A percentile compares a stretch with the other conserved stretches of the same genome.
Evolutionary conservation across 2,797 vertebrate genomes (phyloP).

Genomic region (Peromyscus eremicus): DNA sequence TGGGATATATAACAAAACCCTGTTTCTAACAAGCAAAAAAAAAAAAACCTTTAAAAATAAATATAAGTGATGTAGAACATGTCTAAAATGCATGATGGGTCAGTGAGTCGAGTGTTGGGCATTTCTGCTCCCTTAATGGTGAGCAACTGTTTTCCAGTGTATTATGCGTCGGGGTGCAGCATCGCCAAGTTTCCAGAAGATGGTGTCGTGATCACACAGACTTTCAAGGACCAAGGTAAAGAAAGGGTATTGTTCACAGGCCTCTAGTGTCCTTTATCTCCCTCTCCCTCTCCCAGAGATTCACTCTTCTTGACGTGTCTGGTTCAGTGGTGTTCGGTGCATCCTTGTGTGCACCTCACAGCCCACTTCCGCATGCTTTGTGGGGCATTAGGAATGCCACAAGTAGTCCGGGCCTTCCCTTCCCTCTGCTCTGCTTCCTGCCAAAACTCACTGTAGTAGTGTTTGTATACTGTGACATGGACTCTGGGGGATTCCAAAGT

Average conservation of each 20-base stretch:
- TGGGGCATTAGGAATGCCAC: neutral
- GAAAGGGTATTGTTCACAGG: neutral
- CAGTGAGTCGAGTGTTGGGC: neutral
- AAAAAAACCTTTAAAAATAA: neutral
- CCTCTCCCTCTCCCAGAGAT: neutral
- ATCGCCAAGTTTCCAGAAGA: slow-evolving; percentile 98
- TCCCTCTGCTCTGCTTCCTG: neutral
- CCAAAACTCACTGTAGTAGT: neutral
- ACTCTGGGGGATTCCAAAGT: neutral
- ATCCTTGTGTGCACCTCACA: neutral
- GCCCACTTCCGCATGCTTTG: neutral
- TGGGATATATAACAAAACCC: neutral
- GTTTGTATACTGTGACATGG: neutral
- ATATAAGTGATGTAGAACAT: neutral
- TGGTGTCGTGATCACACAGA: slow-evolving; percentile 97
- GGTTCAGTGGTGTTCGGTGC: neutral
- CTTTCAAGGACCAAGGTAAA: slow-evolving; percentile 98
- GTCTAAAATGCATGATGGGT: neutral
- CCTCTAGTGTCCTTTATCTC: neutral
- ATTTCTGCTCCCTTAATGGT: neutral
- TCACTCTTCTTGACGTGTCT: neutral
- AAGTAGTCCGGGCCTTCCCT: neutral
- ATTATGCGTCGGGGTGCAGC: slow-evolving; percentile 98
- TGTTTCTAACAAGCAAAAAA: neutral
- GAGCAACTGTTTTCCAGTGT: slow-evolving; percentile 90